Evolutionary conservation across 2,888 invertebrate species (phyloP), one percentile per base, ranked within the genome.

Genomic region (Syrphus vitripennis): DNA sequence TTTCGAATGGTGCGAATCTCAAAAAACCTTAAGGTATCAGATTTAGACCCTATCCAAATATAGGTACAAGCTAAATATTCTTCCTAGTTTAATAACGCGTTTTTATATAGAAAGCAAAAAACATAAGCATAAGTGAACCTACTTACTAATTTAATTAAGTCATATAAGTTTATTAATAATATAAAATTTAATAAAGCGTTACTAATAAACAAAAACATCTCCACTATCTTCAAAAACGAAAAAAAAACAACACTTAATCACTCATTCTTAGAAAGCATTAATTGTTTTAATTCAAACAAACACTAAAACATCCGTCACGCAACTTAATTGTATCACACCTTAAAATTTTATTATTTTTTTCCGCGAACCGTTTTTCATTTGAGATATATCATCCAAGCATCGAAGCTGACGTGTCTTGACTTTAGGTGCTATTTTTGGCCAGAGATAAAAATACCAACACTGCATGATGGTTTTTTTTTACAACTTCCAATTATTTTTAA

Each of bases 381-480:
- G 26, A 50, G 24, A 31, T 37, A 14, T 16, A 4, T 9, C 37
- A 16, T 31, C 55, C 40, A n/a, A 37, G 12, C n/a, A 16, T 61
- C 26, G 21, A 50, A 26, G 37, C 29, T 70, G 21, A 12, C 7
- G 9, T 9, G 24, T 19, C 61, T 59, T 71, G 59, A 72, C 50
- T 61, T 59, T 53, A 78, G 77, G 71, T 82, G 78, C 78, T 78
- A 26, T 50, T 59, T 29, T 59, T 29, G 40, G 16, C 16, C 19
- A 29, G 16, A 78, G 53, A 77, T 77, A 71, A 29, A 63, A 82
- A 82, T 77, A 76, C n/a, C n/a, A 37, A 26, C 59, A 67, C 48
- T 40, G 45, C 77, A 72, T 37, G 71, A 77, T 42, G 19, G n/a
- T 24, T 76, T 53, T 74, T 26, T 82, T 78, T 72, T 57, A 59